Evolutionary conservation across 2,797 vertebrate species (phyloP).

Genomic region (Pipistrellus kuhlii): DNA sequence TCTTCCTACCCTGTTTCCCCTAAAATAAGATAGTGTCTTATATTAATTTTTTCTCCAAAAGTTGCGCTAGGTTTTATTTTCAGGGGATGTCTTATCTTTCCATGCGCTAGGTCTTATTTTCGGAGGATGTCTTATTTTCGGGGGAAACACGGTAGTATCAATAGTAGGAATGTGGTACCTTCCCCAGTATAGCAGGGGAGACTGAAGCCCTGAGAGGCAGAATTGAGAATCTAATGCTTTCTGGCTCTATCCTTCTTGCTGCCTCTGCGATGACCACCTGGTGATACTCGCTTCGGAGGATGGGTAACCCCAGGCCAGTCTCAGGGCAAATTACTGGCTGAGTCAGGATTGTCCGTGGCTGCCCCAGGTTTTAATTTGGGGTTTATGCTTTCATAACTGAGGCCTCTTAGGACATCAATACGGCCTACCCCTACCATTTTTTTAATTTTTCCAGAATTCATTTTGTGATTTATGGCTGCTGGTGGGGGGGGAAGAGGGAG

Average conservation of each 20-base stretch:
- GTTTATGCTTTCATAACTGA: not conserved
- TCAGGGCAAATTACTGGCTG: not conserved
- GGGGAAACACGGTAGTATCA: too few relatives aligned
- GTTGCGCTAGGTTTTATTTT: too few relatives aligned
- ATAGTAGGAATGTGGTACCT: not conserved
- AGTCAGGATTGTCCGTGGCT: not conserved
- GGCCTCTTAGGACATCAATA: constrained; percentile 54
- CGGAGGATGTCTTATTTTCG: too few relatives aligned
- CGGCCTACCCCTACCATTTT: constrained; percentile 54
- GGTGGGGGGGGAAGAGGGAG: not conserved
- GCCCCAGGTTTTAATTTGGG: constrained; percentile 57
- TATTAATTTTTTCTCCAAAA: too few relatives aligned
- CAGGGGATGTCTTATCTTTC: too few relatives aligned
- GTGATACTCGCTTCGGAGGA: not conserved
- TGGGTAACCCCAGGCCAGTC: not conserved
- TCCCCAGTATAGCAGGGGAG: not conserved
- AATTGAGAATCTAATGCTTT: not conserved
- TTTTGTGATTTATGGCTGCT: constrained; percentile 73
- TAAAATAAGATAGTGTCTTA: too few relatives aligned
- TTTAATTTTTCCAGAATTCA: constrained; percentile 74
- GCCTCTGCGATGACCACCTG: not conserved
- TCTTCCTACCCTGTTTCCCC: not conserved
- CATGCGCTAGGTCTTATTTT: too few relatives aligned
- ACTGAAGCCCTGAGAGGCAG: not conserved
- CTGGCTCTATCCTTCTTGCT: not conserved